Conservation (phyloP, 1,140 invertebrate species). For the Drosophila murphyi region DNA sequence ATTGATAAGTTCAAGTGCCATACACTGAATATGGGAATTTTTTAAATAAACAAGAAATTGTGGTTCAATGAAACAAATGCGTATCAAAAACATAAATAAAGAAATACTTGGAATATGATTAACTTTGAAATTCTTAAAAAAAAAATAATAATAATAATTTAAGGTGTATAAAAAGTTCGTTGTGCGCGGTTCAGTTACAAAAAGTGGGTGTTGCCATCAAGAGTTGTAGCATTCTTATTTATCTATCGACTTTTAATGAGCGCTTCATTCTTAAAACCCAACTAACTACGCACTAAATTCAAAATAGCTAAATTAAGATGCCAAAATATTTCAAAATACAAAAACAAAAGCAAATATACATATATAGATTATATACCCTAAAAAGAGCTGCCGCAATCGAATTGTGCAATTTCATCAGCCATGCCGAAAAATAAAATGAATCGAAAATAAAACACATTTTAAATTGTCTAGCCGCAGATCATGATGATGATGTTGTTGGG, state of each 20-base stretch:
- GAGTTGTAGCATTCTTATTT: not conserved
- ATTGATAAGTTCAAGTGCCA: slow-evolving; percentile 34
- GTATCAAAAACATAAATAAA: not conserved
- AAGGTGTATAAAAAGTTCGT: slow-evolving; percentile 11
- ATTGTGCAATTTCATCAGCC: slow-evolving; percentile 76
- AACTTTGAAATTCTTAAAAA: not conserved
- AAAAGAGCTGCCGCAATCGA: slow-evolving; percentile 45
- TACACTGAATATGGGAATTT: slow-evolving; percentile 11
- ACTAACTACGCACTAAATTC: slow-evolving; percentile 60
- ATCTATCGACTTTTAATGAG: not conserved
- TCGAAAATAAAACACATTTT: slow-evolving; percentile 40
- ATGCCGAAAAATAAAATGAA: slow-evolving; percentile 32
- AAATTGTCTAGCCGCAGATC: slow-evolving; percentile 16
- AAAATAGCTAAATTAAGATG: slow-evolving; percentile 44
- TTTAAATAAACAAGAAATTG: not conserved
- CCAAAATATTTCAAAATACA: not conserved
- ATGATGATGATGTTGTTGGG: not conserved
- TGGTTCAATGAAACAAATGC: not conserved
- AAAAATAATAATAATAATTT: not conserved
- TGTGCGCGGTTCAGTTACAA: too few species aligned
- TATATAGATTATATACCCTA: slow-evolving; percentile 1
- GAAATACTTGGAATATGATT: not conserved
- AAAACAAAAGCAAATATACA: not conserved
- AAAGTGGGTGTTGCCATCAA: too few species aligned
- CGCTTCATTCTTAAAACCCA: slow-evolving; percentile 64